Evolutionary conservation across 2,113 vertebrate genomes (phyloP).

Genomic region (Apistogramma diplotaenia): DNA sequence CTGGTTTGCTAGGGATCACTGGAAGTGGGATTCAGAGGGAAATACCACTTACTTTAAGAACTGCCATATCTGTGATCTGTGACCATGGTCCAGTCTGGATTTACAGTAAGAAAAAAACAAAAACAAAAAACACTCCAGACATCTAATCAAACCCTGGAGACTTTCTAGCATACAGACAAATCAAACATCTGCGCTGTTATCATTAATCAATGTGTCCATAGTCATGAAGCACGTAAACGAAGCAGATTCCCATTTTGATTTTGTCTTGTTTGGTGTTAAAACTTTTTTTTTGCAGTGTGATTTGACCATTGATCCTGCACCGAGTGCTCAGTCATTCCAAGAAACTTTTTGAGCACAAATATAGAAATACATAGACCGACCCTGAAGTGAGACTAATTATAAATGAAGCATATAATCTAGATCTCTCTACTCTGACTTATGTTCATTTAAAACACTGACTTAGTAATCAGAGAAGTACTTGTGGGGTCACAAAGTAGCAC

Average conservation of each 20-base stretch:
- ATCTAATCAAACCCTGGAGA: neutral
- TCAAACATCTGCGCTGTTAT: neutral
- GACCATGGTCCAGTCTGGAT: constrained; percentile 4
- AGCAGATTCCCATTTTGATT: neutral
- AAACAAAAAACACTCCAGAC: neutral
- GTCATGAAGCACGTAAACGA: neutral
- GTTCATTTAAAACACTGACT: constrained; percentile 13
- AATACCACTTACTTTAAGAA: constrained; percentile 39
- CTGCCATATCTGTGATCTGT: constrained; percentile 27
- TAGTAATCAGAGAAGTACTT: neutral
- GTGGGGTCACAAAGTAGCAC: constrained; percentile 24
- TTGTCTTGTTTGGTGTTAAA: neutral
- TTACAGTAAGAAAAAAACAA: neutral
- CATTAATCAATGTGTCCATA: neutral
- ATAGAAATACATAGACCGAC: neutral
- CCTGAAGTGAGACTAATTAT: neutral
- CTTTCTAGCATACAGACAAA: neutral
- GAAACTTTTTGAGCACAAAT: constrained; percentile 3
- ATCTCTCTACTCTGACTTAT: neutral
- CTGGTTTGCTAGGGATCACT: neutral
- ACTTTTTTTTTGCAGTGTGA: neutral
- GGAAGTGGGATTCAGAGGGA: constrained; percentile 4
- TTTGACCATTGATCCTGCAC: constrained; percentile 2
- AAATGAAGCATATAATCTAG: constrained; percentile 1
- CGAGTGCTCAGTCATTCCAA: constrained; percentile 5